Evolutionary conservation across 2,797 vertebrate genomes (phyloP), one percentile per base, ranked within the genome.

Genomic region (Falco novaeseelandiae): DNA sequence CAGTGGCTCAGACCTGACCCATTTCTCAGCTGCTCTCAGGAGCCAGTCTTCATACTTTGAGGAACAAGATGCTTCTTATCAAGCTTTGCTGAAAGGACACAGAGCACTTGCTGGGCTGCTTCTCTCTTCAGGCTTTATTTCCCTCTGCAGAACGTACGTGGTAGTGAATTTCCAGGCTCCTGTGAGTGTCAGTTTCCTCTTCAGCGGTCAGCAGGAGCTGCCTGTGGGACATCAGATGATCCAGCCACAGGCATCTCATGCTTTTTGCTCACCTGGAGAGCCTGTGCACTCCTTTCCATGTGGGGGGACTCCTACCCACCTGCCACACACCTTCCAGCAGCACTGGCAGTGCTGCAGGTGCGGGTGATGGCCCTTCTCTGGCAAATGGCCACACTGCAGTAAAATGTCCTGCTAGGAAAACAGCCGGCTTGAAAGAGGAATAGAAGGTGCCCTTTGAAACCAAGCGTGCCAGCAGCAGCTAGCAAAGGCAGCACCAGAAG

Each of bases 231-330:
- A 34, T 59, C 23, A 74, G 32, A 13, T 77, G 26, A n/a, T 67
- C 21, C 12, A 46, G 38, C 17, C 55, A 40, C 6, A 42, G 16
- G 3, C 14, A 34, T 29, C 59, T 27, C 5, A 0, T 29, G 23
- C 16, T 69, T 69, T 90, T 74, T 76, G 26, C 38, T 81, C 30
- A 22, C 29, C 22, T 78, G 66, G 58, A 32, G 32, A 86, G 17
- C 19, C 42, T 30, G 7, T 30, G 32, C 1, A 3, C 34, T 58
- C 29, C 42, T 25, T 8, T 52, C 19, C 10, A 21, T 0, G 2
- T 22, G 15, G 3, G 15, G 29, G 21, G 27, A 38, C 17, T 49
- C 58, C 46, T 10, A 10, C 27, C 29, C 7, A 17, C 32, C 22
- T 57, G 22, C 52, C 71, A 52, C 2, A 0, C 1, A 1, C 32